Base-by-base conservation (phyloP, 2,113 vertebrate genomes). In the Coptodon rendalli region DNA sequence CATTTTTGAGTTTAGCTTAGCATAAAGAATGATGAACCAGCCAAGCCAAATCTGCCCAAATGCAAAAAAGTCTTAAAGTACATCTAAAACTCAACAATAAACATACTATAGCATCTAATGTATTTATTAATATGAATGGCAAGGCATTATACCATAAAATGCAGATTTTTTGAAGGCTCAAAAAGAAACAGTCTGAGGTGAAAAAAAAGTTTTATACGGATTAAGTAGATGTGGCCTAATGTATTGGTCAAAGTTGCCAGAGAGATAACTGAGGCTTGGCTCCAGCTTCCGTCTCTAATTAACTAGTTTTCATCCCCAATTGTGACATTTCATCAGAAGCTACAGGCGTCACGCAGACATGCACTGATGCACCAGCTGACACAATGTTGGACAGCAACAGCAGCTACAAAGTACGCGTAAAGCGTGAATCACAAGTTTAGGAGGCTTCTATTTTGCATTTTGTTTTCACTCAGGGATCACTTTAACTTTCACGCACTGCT, bases 331-430 rank as follows among this genome's bases (percentile, higher is more conserved):
- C 17, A 17, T 31, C 6, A 1, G 43, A 78, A 52, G 45, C 27
- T 31, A 52, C 8, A 52, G 0, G 3, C 43, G 6, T 50, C 24
- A 78, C 24, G 0, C 43, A 19, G 71, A 17, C 0, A 0, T 31
- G 71, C 43, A 78, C 40, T 50, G 43, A 50, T 78, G 1, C 43
- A 50, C 43, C 71, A 78, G 71, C 71, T 12, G 45, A 2, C 9
- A 50, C 45, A 78, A 50, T 50, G 10, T 5, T 78, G 71, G 45
- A 78, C 45, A 52, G 16, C 9, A 50, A 50, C 9, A 78, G 43
- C 43, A 50, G 4, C 43, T 48, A 7, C 43, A 78, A 50, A 31
- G 27, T 78, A 50, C 0, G 0, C 0, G 17, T 78, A 34, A 52
- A 50, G 73, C 27, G 24, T 50, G 27, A 52, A 78, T 34, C 45